phyloP scores from a whole-genome alignment of 2,888 invertebrate genomes.

The Zonitis immaculata region DNA sequence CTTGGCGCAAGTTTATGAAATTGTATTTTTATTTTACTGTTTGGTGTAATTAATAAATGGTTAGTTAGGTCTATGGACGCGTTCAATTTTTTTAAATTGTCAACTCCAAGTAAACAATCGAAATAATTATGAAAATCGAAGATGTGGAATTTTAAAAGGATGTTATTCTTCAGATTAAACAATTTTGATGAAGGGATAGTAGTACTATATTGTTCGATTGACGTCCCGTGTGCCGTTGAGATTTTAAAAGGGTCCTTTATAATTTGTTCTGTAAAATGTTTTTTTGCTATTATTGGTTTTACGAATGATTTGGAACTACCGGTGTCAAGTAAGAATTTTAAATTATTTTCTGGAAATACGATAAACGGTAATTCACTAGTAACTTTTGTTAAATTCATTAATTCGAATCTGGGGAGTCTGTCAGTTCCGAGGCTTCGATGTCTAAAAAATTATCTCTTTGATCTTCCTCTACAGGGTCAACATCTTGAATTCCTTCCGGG shows the following conservation, averaged over 20 bases:
- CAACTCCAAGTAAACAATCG: slow-evolving; percentile 22
- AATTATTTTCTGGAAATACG: slow-evolving; percentile 2
- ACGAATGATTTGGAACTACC: slow-evolving; percentile 21
- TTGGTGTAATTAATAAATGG: neutral
- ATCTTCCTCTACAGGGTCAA: neutral
- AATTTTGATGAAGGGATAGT: slow-evolving; percentile 3
- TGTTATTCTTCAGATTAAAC: neutral
- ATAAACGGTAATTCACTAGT: slow-evolving; percentile 1
- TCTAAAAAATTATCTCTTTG: slow-evolving; percentile 7
- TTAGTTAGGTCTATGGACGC: neutral
- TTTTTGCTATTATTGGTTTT: slow-evolving; percentile 10
- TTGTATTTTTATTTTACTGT: neutral
- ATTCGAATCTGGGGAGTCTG: neutral
- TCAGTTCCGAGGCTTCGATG: slow-evolving; percentile 5
- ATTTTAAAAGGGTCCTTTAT: slow-evolving; percentile 3
- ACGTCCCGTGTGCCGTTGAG: slow-evolving; percentile 1
- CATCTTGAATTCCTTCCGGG: neutral
- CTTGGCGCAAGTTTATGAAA: neutral
- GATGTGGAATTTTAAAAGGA: slow-evolving; percentile 7
- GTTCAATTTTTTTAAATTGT: slow-evolving; percentile 16
- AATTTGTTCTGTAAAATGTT: neutral
- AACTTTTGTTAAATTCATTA: slow-evolving; percentile 4
- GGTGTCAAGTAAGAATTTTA: slow-evolving; percentile 11
- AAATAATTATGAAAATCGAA: slow-evolving; percentile 24
- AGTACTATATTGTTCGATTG: slow-evolving; percentile 1